Conservation (phyloP, 2,797 vertebrate species). For the Pristis pectinata region DNA sequence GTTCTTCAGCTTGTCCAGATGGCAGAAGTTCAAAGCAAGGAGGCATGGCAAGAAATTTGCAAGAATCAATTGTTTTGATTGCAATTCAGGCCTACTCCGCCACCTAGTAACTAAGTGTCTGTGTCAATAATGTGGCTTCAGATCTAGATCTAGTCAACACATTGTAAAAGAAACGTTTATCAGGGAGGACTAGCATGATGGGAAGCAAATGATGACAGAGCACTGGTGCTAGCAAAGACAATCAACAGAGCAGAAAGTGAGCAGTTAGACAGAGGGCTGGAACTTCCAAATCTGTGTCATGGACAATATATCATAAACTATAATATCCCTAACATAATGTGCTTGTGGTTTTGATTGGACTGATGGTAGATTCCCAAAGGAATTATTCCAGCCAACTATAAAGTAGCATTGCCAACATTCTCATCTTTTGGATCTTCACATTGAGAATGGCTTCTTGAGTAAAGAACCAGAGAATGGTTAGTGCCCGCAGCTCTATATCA, state of each 20-base stretch:
- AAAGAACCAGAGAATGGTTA: neutral
- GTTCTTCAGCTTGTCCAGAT: constrained; percentile 1
- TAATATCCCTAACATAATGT: neutral
- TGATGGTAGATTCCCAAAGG: neutral
- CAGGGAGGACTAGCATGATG: neutral
- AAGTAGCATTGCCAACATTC: neutral
- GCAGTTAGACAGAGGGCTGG: neutral
- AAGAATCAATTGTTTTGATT: neutral
- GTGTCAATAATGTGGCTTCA: neutral
- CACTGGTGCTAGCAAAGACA: neutral
- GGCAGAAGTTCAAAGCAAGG: neutral
- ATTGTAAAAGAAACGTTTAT: neutral
- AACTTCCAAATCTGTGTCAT: neutral
- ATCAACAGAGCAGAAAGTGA: neutral
- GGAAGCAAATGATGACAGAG: neutral
- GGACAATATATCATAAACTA: neutral
- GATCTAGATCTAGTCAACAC: neutral
- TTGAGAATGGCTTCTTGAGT: neutral
- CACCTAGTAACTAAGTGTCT: neutral
- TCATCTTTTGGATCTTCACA: neutral
- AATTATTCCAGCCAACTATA: neutral
- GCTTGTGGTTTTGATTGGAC: neutral
- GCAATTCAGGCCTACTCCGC: neutral
- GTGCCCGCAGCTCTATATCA: neutral
- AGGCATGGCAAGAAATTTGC: neutral